Conservation (phyloP, 2,113 vertebrate species). For the Gallinago undulata region DNA sequence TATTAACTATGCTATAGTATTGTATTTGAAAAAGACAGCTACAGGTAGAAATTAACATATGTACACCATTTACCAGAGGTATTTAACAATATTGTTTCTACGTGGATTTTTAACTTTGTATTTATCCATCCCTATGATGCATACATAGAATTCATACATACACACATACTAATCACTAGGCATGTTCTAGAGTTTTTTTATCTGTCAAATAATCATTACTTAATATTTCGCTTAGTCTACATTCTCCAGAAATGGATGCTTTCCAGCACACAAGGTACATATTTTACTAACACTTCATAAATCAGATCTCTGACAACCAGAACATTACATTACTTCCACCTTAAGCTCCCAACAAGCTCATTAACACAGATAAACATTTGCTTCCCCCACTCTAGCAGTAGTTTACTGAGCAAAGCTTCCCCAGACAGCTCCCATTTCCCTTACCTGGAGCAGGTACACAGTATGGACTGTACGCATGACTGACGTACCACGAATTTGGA, state of each 20-base stretch:
- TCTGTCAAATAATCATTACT: not conserved
- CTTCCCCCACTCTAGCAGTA: not conserved
- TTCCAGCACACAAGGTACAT: not conserved
- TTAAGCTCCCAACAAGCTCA: not conserved
- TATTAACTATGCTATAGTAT: not conserved
- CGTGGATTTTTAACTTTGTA: not conserved
- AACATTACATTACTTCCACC: not conserved
- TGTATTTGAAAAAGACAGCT: not conserved
- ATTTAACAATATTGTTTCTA: not conserved
- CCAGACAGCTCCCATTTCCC: not conserved
- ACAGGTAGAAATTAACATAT: not conserved
- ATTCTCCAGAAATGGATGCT: not conserved
- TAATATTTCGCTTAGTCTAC: not conserved
- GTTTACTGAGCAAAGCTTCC: not conserved
- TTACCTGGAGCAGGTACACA: constrained; percentile 62
- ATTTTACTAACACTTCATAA: not conserved
- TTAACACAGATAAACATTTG: not conserved
- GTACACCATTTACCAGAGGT: not conserved
- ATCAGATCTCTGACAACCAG: not conserved
- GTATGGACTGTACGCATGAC: constrained; percentile 40
- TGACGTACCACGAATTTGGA: constrained; percentile 63
- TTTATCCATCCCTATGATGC: not conserved
- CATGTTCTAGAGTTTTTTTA: not conserved
- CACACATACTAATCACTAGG: not conserved
- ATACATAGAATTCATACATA: not conserved